phyloP scores from a whole-genome alignment of 2,888 invertebrate genomes.

The Drosophila niveifrons region DNA sequence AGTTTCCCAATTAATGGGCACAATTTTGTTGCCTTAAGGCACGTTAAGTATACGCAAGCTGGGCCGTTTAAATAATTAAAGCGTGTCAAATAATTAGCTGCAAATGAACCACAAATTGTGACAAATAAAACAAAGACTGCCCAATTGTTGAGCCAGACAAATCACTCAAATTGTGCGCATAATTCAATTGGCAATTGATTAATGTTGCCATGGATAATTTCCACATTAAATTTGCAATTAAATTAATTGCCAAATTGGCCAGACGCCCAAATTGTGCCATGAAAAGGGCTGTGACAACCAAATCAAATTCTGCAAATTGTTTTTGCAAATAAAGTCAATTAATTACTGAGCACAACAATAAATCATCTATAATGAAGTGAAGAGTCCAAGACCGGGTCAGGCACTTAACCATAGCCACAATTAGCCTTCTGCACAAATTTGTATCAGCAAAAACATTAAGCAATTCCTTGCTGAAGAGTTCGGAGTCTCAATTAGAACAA shows the following conservation, averaged over 20 bases:
- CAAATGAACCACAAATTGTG: conserved; percentile 21
- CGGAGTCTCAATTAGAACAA: conserved; percentile 31
- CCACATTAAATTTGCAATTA: conserved; percentile 54
- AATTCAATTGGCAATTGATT: conserved; percentile 59
- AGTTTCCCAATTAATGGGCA: background rate
- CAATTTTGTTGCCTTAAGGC: background rate
- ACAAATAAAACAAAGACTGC: conserved; percentile 37
- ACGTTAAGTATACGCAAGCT: conserved; percentile 20
- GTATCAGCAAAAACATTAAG: conserved; percentile 33
- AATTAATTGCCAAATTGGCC: conserved; percentile 42
- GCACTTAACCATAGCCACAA: conserved; percentile 42
- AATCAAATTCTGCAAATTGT: conserved; percentile 37
- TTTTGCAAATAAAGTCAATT: conserved; percentile 41
- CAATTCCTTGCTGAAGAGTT: conserved; percentile 9
- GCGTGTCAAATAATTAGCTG: background rate
- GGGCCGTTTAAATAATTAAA: conserved; percentile 1
- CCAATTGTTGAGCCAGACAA: conserved; percentile 31
- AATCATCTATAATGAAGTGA: conserved; percentile 50
- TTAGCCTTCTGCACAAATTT: conserved; percentile 27
- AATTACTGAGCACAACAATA: conserved; percentile 48
- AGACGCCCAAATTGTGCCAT: conserved; percentile 27
- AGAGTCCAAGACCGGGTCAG: conserved; percentile 2
- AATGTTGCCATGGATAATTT: conserved; percentile 48
- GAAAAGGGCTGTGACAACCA: conserved; percentile 28
- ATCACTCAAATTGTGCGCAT: conserved; percentile 30